A percentile compares a stretch with the other conserved stretches of the same genome.
Conservation (phyloP, 2,113 vertebrate species). For the Numida meleagris region DNA sequence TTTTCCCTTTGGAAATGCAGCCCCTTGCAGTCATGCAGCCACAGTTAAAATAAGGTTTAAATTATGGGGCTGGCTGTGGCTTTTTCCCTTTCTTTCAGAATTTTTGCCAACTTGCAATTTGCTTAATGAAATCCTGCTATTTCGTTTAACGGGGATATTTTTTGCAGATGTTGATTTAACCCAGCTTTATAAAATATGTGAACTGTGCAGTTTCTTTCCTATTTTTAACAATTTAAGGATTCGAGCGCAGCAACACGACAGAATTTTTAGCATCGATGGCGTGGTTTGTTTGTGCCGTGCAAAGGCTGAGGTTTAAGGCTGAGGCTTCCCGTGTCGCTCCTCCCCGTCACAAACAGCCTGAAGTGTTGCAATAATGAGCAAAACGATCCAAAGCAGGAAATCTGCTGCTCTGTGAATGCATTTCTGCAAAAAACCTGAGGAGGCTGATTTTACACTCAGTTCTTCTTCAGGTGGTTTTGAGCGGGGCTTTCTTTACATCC, state of each 20-base stretch:
- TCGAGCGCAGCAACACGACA: conserved; percentile 6
- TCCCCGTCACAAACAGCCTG: neutral
- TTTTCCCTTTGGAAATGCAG: conserved; percentile 76
- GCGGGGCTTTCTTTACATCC: neutral
- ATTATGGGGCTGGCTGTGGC: conserved; percentile 96
- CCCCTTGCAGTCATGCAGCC: conserved; percentile 84
- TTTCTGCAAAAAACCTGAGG: neutral
- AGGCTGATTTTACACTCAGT: neutral
- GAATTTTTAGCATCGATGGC: neutral
- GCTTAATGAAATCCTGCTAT: conserved; percentile 99
- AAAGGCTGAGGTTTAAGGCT: neutral
- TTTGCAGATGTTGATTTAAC: conserved; percentile 93
- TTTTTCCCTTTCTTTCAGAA: conserved; percentile 94
- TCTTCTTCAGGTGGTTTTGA: neutral
- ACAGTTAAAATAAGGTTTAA: conserved; percentile 97
- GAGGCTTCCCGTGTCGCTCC: neutral
- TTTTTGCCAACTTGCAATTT: conserved; percentile 99
- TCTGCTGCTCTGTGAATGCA: neutral
- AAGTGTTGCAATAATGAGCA: neutral
- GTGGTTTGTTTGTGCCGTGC: conserved; percentile 1
- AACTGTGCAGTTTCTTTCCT: conserved; percentile 82
- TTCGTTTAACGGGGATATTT: conserved; percentile 92
- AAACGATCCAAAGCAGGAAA: neutral
- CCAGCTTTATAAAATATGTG: conserved; percentile 88
- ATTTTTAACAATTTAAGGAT: conserved; percentile 78